phyloP scores from a whole-genome alignment of 2,888 invertebrate genomes.

The Cheilosia vernalis region DNA sequence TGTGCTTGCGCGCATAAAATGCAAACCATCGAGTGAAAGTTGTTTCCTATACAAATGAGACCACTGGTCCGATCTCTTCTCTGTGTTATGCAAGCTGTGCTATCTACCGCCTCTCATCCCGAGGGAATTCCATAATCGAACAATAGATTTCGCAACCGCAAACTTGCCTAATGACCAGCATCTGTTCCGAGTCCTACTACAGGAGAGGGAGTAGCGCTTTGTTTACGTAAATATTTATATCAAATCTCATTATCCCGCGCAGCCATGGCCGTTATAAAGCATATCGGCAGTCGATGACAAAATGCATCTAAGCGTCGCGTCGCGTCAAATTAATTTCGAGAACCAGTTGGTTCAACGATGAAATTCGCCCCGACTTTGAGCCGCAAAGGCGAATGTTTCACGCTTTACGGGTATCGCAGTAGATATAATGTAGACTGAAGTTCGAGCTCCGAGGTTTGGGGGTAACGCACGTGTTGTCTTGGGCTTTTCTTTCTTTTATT shows the following conservation, averaged over 20 bases:
- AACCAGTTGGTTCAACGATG: conserved; percentile 34
- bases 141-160: conserved; percentile 8
- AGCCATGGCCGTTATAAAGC: conserved; percentile 15
- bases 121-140: conserved; percentile 25
- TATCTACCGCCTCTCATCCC: conserved; percentile 21
- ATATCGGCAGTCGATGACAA: conserved; percentile 34
- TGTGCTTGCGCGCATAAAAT: conserved; percentile 27
- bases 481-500: neutral
- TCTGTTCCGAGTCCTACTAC: conserved; percentile 1
- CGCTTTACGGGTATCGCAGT: conserved; percentile 6
- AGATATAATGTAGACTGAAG: neutral
- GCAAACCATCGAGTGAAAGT: conserved; percentile 66
- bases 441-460: neutral
- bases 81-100: conserved; percentile 33
- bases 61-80: conserved; percentile 36
- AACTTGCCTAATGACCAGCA: conserved; percentile 4
- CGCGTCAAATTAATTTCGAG: conserved; percentile 46
- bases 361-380: conserved; percentile 18
- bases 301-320: conserved; percentile 40
- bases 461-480: neutral
- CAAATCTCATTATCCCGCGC: conserved; percentile 26
- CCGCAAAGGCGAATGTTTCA: conserved; percentile 30
- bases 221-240: conserved; percentile 14
- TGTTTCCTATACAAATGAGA: conserved; percentile 46
- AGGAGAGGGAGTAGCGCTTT: conserved; percentile 9